phyloP scores from a whole-genome alignment of 2,113 vertebrate species.

The Arenaria interpres region DNA sequence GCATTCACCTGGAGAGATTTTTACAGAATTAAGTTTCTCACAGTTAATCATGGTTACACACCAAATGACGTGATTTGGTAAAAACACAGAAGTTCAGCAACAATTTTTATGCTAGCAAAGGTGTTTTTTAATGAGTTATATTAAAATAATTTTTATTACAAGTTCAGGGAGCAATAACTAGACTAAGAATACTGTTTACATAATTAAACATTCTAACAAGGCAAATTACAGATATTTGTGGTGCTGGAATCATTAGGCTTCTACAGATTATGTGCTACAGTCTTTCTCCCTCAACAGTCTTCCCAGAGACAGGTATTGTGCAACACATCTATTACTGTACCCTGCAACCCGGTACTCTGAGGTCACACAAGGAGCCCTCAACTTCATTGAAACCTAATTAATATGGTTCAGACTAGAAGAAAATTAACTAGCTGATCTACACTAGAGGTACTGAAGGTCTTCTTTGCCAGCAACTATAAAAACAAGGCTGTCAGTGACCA shows the following conservation, averaged over 20 bases:
- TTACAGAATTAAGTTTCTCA: background rate
- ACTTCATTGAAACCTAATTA: background rate
- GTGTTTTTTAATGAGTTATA: background rate
- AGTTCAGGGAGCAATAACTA: background rate
- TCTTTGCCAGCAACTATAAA: background rate
- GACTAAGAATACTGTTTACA: background rate
- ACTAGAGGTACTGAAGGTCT: background rate
- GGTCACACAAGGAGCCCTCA: background rate
- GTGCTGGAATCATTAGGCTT: background rate
- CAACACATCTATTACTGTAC: background rate
- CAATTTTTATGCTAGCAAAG: background rate
- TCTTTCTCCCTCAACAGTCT: background rate
- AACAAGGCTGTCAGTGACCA: background rate
- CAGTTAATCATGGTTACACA: background rate
- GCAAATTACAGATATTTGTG: background rate
- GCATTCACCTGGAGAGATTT: conserved; percentile 64
- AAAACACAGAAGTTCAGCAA: background rate
- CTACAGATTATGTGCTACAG: too few relatives aligned
- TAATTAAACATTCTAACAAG: background rate
- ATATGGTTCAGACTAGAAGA: background rate
- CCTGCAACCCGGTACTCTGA: background rate
- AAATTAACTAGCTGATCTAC: background rate
- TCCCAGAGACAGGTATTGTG: background rate
- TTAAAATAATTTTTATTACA: background rate
- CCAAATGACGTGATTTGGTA: background rate